phyloP scores from a whole-genome alignment of 2,113 vertebrate species.

The Fulmarus glacialis region DNA sequence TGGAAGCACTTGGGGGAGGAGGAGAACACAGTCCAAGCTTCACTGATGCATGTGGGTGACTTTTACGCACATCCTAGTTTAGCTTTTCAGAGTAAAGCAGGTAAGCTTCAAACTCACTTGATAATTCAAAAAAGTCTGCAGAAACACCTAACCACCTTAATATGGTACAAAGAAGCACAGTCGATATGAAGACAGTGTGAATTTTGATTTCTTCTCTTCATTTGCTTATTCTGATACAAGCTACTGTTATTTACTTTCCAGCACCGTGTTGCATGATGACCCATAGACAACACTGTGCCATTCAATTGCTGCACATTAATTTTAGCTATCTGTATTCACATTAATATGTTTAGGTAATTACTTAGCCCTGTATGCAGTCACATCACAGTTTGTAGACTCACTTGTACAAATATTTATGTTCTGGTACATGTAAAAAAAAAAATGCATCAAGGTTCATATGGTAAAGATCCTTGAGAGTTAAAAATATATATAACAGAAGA shows the following conservation, averaged over 20 bases:
- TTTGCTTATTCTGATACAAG: background rate
- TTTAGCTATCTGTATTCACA: background rate
- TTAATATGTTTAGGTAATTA: background rate
- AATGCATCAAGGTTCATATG: background rate
- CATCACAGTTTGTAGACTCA: background rate
- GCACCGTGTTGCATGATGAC: background rate
- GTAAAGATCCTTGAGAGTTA: background rate
- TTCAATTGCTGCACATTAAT: background rate
- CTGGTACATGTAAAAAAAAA: background rate
- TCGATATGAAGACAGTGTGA: background rate
- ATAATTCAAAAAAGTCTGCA: background rate
- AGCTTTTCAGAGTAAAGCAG: background rate
- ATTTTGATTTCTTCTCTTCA: background rate
- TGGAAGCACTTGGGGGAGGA: background rate
- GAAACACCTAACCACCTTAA: background rate
- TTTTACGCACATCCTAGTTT: background rate
- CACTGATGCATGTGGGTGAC: background rate
- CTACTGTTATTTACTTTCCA: background rate
- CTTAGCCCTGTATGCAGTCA: background rate
- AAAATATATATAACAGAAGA: background rate
- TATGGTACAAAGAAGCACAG: background rate
- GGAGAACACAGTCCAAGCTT: background rate
- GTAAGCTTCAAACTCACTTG: background rate
- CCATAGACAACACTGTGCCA: background rate
- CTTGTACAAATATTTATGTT: conserved; percentile 16